Percentiles rank a stretch among this genome's conserved stretches.
These are phyloP conservation scores for Drosophila cognata DNA, from an alignment of 2,888 invertebrate genomes.

Conservation along the genomic window DNA sequence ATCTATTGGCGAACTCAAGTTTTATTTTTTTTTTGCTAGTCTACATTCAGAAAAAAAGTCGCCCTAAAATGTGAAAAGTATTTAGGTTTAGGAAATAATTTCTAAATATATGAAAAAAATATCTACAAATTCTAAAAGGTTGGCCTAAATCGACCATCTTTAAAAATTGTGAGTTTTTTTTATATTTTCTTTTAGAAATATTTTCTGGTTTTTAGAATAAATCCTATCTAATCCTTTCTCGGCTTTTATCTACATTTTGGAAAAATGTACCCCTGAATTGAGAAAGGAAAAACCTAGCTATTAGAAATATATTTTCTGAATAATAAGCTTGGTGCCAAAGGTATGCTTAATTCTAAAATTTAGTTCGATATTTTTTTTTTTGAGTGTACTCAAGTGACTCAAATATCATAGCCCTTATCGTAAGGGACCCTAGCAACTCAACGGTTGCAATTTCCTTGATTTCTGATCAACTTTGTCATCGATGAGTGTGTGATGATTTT, in stretches of 20 bases:
- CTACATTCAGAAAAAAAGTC: background rate
- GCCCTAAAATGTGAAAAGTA: background rate
- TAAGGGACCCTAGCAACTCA: slow-evolving; percentile 31
- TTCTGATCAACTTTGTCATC: slow-evolving; percentile 28
- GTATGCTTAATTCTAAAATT: background rate
- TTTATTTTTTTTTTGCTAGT: background rate
- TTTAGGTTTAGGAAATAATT: too few relatives aligned
- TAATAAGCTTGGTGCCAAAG: background rate
- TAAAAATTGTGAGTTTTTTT: background rate
- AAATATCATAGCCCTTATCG: slow-evolving; percentile 18
- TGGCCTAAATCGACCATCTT: too few relatives aligned
- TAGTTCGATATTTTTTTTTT: slow-evolving; percentile 8
- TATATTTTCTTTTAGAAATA: background rate
- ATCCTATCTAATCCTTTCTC: background rate
- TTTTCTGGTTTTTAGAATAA: background rate
- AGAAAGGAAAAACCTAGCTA: background rate
- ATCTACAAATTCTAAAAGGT: too few relatives aligned
- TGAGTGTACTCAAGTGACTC: background rate
- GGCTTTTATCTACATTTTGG: background rate
- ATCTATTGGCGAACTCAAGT: slow-evolving; percentile 11
- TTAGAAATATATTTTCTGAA: background rate
- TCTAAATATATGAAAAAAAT: too few relatives aligned
- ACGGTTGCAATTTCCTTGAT: background rate
- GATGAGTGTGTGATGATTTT: slow-evolving; percentile 4
- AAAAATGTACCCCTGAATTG: background rate